Evolutionary conservation across 2,888 invertebrate species (phyloP).

Genomic region (Celastrina argiolus): DNA sequence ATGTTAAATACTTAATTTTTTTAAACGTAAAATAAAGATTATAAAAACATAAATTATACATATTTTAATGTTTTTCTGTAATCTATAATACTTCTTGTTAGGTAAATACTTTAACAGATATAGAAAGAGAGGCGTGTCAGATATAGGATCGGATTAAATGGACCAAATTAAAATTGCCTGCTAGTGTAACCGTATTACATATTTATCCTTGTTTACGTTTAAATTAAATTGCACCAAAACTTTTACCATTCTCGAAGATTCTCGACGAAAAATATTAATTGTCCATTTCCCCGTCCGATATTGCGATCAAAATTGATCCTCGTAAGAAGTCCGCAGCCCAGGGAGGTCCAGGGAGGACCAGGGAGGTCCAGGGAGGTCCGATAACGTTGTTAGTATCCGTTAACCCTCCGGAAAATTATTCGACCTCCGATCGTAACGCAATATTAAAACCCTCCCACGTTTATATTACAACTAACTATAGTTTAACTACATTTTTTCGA

Average conservation of each 20-base stretch:
- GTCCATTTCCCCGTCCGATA: slow-evolving; percentile 6
- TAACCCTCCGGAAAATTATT: slow-evolving; percentile 35
- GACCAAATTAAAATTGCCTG: no score
- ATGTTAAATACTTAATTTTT: no score
- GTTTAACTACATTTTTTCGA: slow-evolving; percentile 14
- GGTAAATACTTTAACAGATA: no score
- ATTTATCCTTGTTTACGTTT: not conserved
- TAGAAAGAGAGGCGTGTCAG: no score
- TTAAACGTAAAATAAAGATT: no score
- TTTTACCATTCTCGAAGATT: not conserved
- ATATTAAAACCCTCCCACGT: slow-evolving; percentile 32
- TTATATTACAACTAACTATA: slow-evolving; percentile 24
- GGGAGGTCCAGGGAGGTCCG: slow-evolving; percentile 20
- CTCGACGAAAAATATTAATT: not conserved
- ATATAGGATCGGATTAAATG: no score
- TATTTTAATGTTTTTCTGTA: no score
- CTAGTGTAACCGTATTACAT: no score
- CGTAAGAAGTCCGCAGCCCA: slow-evolving; percentile 7
- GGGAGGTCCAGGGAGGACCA: slow-evolving; percentile 22
- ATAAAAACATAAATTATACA: no score
- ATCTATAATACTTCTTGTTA: no score
- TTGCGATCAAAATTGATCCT: slow-evolving; percentile 16
- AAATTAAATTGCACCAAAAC: not conserved
- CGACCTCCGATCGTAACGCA: slow-evolving; percentile 35
- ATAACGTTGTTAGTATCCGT: slow-evolving; percentile 35